phyloP scores from a whole-genome alignment of 2,797 vertebrate genomes.

The Malurus leucopterus region DNA sequence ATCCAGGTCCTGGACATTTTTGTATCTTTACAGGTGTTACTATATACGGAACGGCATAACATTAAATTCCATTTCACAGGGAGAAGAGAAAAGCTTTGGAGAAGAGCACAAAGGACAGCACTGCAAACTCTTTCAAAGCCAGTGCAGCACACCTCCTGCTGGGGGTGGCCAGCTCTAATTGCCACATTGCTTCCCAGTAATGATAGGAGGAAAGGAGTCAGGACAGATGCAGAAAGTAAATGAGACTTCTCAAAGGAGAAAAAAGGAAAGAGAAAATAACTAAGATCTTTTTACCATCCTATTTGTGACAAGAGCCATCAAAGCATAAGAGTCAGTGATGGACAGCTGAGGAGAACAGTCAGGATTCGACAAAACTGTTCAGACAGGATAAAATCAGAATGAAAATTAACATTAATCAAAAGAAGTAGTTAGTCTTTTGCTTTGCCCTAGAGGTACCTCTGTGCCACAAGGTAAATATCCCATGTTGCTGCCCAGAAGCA shows the following conservation, averaged over 20 bases:
- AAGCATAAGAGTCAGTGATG: background rate
- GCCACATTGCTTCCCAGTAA: conserved; percentile 32
- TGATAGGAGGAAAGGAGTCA: background rate
- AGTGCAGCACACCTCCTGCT: background rate
- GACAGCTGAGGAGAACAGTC: background rate
- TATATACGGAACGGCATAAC: background rate
- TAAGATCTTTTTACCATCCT: background rate
- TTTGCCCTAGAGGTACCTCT: background rate
- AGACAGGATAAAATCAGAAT: background rate
- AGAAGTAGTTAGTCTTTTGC: background rate
- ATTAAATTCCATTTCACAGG: background rate
- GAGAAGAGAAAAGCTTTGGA: background rate
- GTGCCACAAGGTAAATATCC: background rate
- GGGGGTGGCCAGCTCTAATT: conserved; percentile 32
- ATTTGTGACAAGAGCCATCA: background rate
- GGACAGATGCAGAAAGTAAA: conserved; percentile 34
- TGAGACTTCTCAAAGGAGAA: background rate
- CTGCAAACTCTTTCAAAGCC: background rate
- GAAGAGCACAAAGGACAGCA: background rate
- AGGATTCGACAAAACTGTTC: background rate
- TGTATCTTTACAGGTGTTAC: background rate
- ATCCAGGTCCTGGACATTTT: background rate
- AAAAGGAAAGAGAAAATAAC: background rate
- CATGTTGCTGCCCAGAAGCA: background rate
- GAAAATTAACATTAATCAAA: background rate